Conservation (phyloP, 1,140 invertebrate species). For the Drosophila lacteicornis region DNA sequence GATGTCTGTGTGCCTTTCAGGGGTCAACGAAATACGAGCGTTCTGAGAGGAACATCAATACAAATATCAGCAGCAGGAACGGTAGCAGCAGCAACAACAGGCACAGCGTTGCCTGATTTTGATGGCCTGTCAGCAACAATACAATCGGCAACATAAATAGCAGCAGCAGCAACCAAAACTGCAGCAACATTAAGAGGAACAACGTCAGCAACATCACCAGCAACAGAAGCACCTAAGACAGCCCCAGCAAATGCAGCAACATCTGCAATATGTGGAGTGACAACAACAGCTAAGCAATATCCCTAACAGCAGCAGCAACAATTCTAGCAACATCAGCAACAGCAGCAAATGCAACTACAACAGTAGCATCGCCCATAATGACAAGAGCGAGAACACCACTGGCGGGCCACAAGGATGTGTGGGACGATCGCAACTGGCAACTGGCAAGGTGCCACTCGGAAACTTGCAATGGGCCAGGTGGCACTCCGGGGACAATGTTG, state of each 20-base stretch:
- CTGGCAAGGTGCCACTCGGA: conserved; percentile 32
- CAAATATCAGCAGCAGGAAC: conserved; percentile 42
- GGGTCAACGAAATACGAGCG: conserved; percentile 76
- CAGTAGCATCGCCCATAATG: conserved; percentile 4
- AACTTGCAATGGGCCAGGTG: conserved; percentile 28
- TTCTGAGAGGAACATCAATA: conserved; percentile 46
- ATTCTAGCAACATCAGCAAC: background rate
- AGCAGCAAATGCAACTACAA: conserved; percentile 5
- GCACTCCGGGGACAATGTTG: conserved; percentile 71
- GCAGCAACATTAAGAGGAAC: background rate
- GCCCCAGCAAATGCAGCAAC: too few relatives aligned
- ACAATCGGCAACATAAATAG: conserved; percentile 20
- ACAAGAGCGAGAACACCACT: conserved; percentile 44
- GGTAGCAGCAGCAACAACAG: conserved; percentile 23
- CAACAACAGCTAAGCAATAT: background rate
- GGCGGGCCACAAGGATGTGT: conserved; percentile 62
- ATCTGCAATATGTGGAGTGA: too few relatives aligned
- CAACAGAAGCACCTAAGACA: too few relatives aligned
- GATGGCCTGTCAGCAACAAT: conserved; percentile 69
- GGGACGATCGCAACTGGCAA: conserved; percentile 55
- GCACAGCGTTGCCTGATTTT: conserved; percentile 60
- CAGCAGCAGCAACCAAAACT: conserved; percentile 33
- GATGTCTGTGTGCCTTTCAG: conserved; percentile 66
- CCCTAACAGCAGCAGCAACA: conserved; percentile 35
- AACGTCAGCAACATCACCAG: too few relatives aligned